A percentile compares a stretch with the other conserved stretches of the same genome.
Evolutionary conservation across 1,140 invertebrate species (phyloP).

Genomic region (Mycetomoellerius zeteki): DNA sequence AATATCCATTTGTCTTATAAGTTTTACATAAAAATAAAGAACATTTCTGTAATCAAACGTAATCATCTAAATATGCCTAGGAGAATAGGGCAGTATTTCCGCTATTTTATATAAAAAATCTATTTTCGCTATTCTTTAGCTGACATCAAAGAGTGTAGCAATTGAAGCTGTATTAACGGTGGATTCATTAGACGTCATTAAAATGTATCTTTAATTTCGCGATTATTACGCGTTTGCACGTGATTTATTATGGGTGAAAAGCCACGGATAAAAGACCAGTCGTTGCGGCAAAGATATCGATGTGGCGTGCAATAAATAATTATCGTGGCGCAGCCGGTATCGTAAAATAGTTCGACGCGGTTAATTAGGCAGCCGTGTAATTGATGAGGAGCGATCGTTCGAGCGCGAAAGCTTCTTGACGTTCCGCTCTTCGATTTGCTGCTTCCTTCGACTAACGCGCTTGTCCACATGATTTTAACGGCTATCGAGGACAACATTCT

Average conservation of each 20-base stretch:
- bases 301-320: slow-evolving; percentile 64
- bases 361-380: slow-evolving; percentile 68
- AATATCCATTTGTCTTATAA: not conserved
- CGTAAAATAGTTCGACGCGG: slow-evolving; percentile 64
- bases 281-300: slow-evolving; percentile 53
- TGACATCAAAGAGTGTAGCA: not conserved
- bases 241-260: slow-evolving; percentile 60
- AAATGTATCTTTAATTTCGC: slow-evolving; percentile 53
- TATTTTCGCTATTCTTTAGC: not conserved
- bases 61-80: not conserved
- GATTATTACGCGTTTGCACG: slow-evolving; percentile 43
- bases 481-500: slow-evolving; percentile 48
- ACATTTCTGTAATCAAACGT: not conserved
- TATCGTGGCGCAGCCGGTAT: slow-evolving; percentile 51
- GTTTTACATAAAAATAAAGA: not conserved
- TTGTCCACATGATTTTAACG: slow-evolving; percentile 45
- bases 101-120: not conserved
- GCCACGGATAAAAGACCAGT: slow-evolving; percentile 45
- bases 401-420: slow-evolving; percentile 56
- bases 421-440: slow-evolving; percentile 51
- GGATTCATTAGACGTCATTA: slow-evolving; percentile 30
- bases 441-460: slow-evolving; percentile 39
- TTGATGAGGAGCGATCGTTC: slow-evolving; percentile 63
- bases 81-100: not conserved
- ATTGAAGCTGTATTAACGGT: slow-evolving; percentile 19